Evolutionary conservation across 2,888 invertebrate genomes (phyloP), one percentile per base, ranked within the genome.

Genomic region (Ditylenchus weischeri): DNA sequence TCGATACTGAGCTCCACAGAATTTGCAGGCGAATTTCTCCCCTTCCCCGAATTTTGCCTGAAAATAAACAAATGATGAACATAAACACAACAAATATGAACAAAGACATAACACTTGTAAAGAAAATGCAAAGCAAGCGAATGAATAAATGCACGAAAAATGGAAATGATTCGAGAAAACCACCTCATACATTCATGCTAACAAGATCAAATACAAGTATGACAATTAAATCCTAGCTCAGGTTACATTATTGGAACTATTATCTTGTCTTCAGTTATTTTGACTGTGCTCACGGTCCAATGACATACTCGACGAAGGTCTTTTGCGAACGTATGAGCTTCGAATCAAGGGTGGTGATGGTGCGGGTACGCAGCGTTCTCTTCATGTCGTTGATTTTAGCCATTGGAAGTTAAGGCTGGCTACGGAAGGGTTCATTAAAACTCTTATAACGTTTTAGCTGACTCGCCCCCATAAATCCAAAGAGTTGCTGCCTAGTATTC

Each of bases 181-280:
- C 21, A 54, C 54, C 13, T 8, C 21, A 6, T 54, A 54, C 54
- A 54, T 54, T 11, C 54, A 54, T 23, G 54, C 54, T 23, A 54
- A 6, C 11, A 54, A 54, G 13, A 54, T 54, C 11, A 54, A 11
- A 13, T 54, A 6, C 8, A 54, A 54, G 54, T 54, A 54, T 54
- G 54, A 13, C 21, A 54, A 54, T 23, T 54, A 54, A 6, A 54
- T 54, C 11, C 54, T 54, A 21, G 54, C 54, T 21, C 54, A 54
- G 13, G 54, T 54, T 8, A 38, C n/a, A n/a, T n/a, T n/a, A 38
- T 6, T 11, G 11, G 11, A 38, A 11, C 38, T 38, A 38, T 38
- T 8, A 38, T 8, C 38, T 38, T 8, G 6, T 11, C 38, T 38
- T 38, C 38, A 8, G 38, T 38, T 11, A 38, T 38, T 38, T 11